Base-by-base conservation (phyloP, 1,140 invertebrate species). In the Euura lappo region DNA sequence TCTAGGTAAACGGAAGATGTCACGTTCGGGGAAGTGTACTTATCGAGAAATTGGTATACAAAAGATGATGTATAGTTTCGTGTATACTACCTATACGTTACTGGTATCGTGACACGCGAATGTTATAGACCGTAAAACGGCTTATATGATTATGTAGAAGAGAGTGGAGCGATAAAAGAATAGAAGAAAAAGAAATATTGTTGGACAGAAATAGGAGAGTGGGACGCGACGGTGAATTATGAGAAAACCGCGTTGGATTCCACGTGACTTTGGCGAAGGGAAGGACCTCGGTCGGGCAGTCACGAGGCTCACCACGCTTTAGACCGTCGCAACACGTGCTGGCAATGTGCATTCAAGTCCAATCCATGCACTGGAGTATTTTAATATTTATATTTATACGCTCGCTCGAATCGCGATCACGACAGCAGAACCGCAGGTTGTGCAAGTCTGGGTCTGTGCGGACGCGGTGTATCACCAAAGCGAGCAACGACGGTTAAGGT, bases 301-400 rank as follows among this genome's bases (percentile, higher is more conserved):
- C 85, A 86, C 84, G 85, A 81, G 84, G 77, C 72, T 77, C 75
- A 81, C 79, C 84, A 86, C 84, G 84, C 84, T 81, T 80, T 75
- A 77, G 74, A 72, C 78, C 79, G 10, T 79, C 71, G 71, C 71
- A 71, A 77, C 79, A 82, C 78, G 81, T 80, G 80, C 69, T 74
- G 72, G 78, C 73, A 78, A 76, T 76, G 74, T 72, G 28, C 28
- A 28, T 28, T 28, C 28, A 28, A 28, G 28, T 28, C 28, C 28
- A 1, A 28, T 28, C 28, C 28, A 28, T 28, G 28, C 28, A 28
- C 28, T 28, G 28, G 28, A 28, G 28, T 28, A 28, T 28, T 28
- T 28, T 28, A 28, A 28, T 28, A 28, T 28, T 28, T 28, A 28
- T 28, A 28, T 28, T 28, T 28, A 28, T 28, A 28, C 28, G 28